Base-by-base conservation (phyloP, 2,797 vertebrate species). In the Pseudotriccus pelzelni region DNA sequence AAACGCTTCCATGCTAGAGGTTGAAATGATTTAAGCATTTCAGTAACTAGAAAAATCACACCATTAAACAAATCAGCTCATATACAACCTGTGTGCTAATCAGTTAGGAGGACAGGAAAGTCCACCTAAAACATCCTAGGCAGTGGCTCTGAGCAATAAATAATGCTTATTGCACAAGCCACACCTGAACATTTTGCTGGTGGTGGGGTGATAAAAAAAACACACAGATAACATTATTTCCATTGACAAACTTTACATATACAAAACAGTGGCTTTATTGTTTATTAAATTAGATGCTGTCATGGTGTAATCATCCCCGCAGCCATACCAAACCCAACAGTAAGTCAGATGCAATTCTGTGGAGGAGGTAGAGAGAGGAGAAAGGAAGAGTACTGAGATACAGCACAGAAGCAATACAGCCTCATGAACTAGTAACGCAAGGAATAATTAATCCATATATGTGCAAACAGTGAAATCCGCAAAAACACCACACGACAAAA, bases 141-240 rank as follows among this genome's bases (percentile, higher is more conserved):
- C 55, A 81, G 83, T 84, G 91, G 85, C 94, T 94, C 83, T 95
- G 70, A 96, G 87, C 89, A 88, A 91, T 77, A 91, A 86, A 76
- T 67, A 91, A 69, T 43, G 77, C 78, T 89, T 90, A 90, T 64
- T 60, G 52, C 85, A 93, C 27, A 79, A 95, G 85, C 93, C 85
- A 93, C 85, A 19, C 85, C 89, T 94, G 77, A 83, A 58, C 73
- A 68, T 90, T 93, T 91, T 87, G 49, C 53, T 93, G 74, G 63
- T 88, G 63, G 83, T 84, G 53, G 63, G 53, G 87, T 89, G 89
- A 92, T 94, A 90, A 95, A 95, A 94, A 94, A 94, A 58, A 4
- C 83, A 95, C 32, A 94, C 7, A 94, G 94, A 94, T 96, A 96
- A 96, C 96, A 94, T 96, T 96, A 91, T 64, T 95, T 93, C 77